A percentile compares a stretch with the other conserved stretches of the same genome.
Evolutionary conservation across 2,888 invertebrate genomes (phyloP).

Genomic region (Agonopterix alstromeriana): DNA sequence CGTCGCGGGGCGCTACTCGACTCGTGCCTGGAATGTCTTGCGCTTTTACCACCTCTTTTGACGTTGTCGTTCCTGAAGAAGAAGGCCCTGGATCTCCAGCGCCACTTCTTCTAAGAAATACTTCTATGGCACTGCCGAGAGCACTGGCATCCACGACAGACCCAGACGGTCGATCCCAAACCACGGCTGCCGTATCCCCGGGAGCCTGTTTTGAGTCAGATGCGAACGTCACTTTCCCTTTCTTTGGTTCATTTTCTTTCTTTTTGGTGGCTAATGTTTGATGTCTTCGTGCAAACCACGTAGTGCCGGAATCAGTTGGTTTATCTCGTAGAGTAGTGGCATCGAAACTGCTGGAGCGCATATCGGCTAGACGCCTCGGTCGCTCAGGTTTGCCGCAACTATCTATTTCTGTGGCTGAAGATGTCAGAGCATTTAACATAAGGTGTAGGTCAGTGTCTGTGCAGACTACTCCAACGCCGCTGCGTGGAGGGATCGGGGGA

Average conservation of each 20-base stretch:
- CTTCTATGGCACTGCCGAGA: slow-evolving; percentile 90
- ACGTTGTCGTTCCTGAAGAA: slow-evolving; percentile 32
- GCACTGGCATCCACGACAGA: slow-evolving; percentile 88
- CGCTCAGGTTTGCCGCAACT: slow-evolving; percentile 80
- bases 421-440: slow-evolving; percentile 86
- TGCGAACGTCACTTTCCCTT: slow-evolving; percentile 76
- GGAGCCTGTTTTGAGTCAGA: slow-evolving; percentile 78
- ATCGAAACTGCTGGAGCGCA: slow-evolving; percentile 90
- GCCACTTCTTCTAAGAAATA: slow-evolving; percentile 81
- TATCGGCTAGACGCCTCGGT: slow-evolving; percentile 78
- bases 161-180: slow-evolving; percentile 86
- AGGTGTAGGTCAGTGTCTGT: slow-evolving; percentile 88
- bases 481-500: slow-evolving; percentile 63
- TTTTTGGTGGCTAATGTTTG: slow-evolving; percentile 84
- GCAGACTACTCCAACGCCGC: slow-evolving; percentile 82
- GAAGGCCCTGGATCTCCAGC: slow-evolving; percentile 60
- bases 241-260: slow-evolving; percentile 68
- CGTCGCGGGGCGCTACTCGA: slow-evolving; percentile 40
- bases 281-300: slow-evolving; percentile 87
- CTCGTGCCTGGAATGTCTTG: slow-evolving; percentile 50
- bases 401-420: slow-evolving; percentile 88
- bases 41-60: slow-evolving; percentile 43
- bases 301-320: slow-evolving; percentile 71
- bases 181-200: slow-evolving; percentile 78
- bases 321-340: slow-evolving; percentile 81